These are phyloP conservation scores for Nematostella vectensis DNA, from an alignment of 92 coral and sea anemone species.

Conservation along the genomic window DNA sequence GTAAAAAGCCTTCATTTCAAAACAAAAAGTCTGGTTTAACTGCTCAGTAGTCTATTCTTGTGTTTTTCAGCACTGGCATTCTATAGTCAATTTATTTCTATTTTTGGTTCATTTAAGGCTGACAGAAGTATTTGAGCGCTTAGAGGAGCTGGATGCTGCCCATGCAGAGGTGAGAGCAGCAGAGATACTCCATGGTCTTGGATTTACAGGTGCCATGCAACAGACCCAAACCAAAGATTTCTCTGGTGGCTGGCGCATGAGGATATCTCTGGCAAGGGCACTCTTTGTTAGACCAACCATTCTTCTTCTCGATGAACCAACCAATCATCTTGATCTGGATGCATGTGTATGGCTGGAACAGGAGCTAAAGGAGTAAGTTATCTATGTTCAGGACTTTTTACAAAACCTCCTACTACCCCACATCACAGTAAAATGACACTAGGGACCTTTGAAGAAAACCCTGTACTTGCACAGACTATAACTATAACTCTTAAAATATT, in stretches of 20 bases:
- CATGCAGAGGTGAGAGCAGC: conserved; percentile 84
- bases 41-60: too few relatives aligned
- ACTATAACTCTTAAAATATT: too few relatives aligned
- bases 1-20: too few relatives aligned
- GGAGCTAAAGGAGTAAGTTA: conserved; percentile 73
- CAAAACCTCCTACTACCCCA: too few relatives aligned
- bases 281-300: conserved; percentile 86
- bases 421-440: too few relatives aligned
- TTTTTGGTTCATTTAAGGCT: conserved; percentile 48
- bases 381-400: too few relatives aligned
- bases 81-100: too few relatives aligned
- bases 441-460: neutral
- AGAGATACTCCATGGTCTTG: conserved; percentile 89
- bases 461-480: too few relatives aligned
- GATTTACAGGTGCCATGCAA: conserved; percentile 88
- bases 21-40: too few relatives aligned
- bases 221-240: conserved; percentile 74
- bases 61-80: too few relatives aligned
- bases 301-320: conserved; percentile 90
- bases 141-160: conserved; percentile 94
- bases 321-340: conserved; percentile 95
- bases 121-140: conserved; percentile 84
- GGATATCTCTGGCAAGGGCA: conserved; percentile 91
- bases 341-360: conserved; percentile 99
- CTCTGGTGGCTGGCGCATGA: conserved; percentile 99